Evolutionary conservation across 2,113 vertebrate species (phyloP), one percentile per base, ranked within the genome.

Genomic region (Pseudonaja textilis): DNA sequence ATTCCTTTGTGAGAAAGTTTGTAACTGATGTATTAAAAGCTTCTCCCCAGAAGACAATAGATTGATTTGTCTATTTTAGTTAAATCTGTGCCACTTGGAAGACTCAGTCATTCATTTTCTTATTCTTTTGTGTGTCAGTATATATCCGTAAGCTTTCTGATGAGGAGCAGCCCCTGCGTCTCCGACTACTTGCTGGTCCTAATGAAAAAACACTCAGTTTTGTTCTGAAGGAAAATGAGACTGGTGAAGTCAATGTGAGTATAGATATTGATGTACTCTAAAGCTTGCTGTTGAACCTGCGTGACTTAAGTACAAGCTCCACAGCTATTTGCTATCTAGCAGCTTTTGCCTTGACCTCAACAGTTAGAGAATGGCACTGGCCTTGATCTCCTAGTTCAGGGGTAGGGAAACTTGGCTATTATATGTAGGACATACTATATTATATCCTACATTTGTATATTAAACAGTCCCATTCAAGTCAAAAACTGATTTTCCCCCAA

Each of bases 171-270:
- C 99, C 99, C 0, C 97, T 99, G 91, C 97, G 96, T 86, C 96
- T 99, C 39, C 98, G 99, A 50, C 96, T 99, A 93, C 98, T 99
- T 91, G 98, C 98, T 0, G 99, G 99, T 0, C 99, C 99, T 85
- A 98, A 97, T 50, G 99, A 99, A 96, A 98, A 99, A 85, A 96
- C 96, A 91, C 95, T 99, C 91, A 98, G 98, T 96, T 98, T 99
- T 20, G 96, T 99, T 94, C 97, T 99, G 93, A 99, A 99, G 95
- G 99, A 99, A 95, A 99, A 99, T 5, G 99, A 99, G 91, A 99
- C 98, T 0, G 99, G 98, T 39, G 99, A 99, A 34, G 98, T 99
- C 90, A 99, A 99, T 3, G 99, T 99, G 97, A 98, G 99, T 98
- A 93, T 0, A 0, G 20, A 74, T 64, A 29, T 0, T 0, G 81